Conservation (phyloP, 2,797 vertebrate species). For the Myotis daubentonii region DNA sequence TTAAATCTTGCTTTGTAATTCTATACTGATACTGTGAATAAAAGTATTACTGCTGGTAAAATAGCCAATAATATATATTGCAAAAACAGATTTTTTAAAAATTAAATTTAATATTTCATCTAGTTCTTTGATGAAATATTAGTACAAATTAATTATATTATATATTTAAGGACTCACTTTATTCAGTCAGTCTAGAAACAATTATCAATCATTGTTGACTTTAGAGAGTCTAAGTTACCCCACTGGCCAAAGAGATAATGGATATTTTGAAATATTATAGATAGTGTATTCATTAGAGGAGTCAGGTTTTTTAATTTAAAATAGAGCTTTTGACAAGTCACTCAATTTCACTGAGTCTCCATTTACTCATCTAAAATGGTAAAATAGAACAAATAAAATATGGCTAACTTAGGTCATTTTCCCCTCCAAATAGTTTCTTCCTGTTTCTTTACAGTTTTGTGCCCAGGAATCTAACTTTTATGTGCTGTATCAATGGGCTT, state of each 20-base stretch:
- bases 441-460: background rate
- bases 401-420: background rate
- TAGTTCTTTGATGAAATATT: conserved; percentile 34
- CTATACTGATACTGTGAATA: background rate
- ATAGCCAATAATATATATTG: background rate
- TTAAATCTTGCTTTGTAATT: conserved; percentile 53
- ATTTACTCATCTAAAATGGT: background rate
- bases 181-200: background rate
- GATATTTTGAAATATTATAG: background rate
- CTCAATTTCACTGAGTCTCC: background rate
- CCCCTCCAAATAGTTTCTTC: background rate
- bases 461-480: background rate
- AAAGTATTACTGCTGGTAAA: conserved; percentile 1
- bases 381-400: background rate
- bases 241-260: background rate
- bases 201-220: background rate
- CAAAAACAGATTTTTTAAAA: conserved; percentile 14
- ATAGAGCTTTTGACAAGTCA: background rate
- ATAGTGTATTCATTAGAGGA: conserved; percentile 28
- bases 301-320: conserved; percentile 3
- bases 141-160: background rate
- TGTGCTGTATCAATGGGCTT: background rate
- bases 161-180: conserved; percentile 17
- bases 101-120: conserved; percentile 35
- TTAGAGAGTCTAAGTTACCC: background rate